Evolutionary conservation across 2,888 invertebrate genomes (phyloP).

Genomic region (Psylliodes chrysocephalus): DNA sequence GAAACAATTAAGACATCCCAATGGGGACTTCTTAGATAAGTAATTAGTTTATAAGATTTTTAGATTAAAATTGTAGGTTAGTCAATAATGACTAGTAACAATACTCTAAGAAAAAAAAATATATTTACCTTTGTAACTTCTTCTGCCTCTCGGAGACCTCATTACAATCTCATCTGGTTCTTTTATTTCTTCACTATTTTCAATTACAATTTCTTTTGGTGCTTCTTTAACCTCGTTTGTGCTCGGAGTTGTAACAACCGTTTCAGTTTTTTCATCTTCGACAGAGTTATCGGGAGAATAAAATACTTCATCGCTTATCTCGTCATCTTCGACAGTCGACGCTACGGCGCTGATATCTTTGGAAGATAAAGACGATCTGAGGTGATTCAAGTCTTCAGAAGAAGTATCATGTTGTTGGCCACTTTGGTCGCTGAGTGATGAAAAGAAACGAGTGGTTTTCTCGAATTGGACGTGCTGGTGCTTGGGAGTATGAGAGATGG

Average conservation of each 20-base stretch:
- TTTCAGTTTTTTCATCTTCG: no score
- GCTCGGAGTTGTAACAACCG: no score
- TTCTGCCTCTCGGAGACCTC: conserved; percentile 51
- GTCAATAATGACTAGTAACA: no score
- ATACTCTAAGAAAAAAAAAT: no score
- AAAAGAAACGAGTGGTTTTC: conserved; percentile 38
- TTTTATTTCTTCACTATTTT: background rate
- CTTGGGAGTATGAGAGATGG: conserved; percentile 46
- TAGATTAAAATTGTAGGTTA: no score
- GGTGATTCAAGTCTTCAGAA: conserved; percentile 19
- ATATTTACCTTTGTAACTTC: conserved; percentile 56
- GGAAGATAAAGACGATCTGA: conserved; percentile 35
- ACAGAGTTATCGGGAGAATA: conserved; percentile 51
- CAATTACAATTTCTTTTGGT: background rate
- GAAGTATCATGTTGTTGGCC: no score
- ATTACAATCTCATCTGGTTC: background rate
- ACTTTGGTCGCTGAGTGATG: conserved; percentile 41
- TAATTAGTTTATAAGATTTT: no score
- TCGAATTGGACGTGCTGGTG: conserved; percentile 43
- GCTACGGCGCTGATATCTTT: conserved; percentile 39
- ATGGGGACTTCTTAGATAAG: no score
- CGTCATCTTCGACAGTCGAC: no score
- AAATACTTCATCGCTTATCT: conserved; percentile 48
- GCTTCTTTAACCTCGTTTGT: no score
- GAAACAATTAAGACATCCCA: no score